phyloP scores from a whole-genome alignment of 2,797 vertebrate genomes.

The Coccyzus lansbergi region DNA sequence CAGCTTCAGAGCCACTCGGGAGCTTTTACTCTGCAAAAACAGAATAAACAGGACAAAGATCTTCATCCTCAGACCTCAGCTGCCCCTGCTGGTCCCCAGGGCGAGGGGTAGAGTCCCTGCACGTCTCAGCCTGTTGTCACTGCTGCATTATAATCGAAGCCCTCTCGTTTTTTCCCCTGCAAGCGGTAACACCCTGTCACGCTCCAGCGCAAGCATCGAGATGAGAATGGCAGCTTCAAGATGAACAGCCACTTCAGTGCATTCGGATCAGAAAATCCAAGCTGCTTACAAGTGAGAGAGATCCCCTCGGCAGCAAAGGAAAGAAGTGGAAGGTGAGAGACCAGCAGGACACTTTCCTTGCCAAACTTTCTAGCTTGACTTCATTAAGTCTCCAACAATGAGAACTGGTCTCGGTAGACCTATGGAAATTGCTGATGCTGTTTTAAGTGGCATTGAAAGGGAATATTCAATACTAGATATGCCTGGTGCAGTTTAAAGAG shows the following conservation, averaged over 20 bases:
- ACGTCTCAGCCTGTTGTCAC: rapidly evolving
- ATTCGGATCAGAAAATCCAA: background rate
- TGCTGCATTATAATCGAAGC: background rate
- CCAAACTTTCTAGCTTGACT: background rate
- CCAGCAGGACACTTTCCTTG: background rate
- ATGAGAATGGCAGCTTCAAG: background rate
- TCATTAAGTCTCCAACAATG: background rate
- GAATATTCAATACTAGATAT: background rate
- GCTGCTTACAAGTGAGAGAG: background rate
- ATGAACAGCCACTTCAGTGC: background rate
- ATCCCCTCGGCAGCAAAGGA: rapidly evolving
- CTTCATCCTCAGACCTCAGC: background rate
- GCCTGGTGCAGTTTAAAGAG: background rate
- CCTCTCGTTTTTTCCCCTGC: rapidly evolving
- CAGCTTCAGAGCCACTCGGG: background rate
- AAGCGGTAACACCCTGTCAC: background rate
- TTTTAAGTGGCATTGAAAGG: background rate
- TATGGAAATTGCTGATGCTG: rapidly evolving
- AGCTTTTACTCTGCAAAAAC: background rate
- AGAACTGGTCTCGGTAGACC: background rate
- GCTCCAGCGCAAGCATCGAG: rapidly evolving
- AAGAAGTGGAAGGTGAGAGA: background rate
- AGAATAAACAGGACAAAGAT: rapidly evolving
- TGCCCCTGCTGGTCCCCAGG: background rate
- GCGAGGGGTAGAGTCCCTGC: background rate